Conservation (phyloP, 2,797 vertebrate genomes). For the Staurois parvus region DNA sequence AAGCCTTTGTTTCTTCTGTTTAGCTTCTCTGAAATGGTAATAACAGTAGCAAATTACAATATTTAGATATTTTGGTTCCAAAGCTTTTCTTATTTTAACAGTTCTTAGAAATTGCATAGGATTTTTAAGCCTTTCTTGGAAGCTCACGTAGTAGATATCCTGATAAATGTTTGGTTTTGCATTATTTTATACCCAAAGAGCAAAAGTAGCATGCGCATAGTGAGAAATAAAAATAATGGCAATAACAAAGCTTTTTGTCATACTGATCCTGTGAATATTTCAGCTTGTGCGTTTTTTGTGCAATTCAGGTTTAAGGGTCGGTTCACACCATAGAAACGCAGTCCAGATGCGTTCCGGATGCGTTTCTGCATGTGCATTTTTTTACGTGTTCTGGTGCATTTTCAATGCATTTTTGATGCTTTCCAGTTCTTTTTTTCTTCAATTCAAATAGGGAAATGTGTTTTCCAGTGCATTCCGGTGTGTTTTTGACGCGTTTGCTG, state of each 20-base stretch:
- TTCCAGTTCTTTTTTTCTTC: too few relatives aligned
- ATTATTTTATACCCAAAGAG: constrained; percentile 42
- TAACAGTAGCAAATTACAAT: constrained; percentile 39
- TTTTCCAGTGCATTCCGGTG: too few relatives aligned
- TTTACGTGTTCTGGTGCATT: too few relatives aligned
- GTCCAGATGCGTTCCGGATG: too few relatives aligned
- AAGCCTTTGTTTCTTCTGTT: constrained; percentile 41
- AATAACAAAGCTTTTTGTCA: not conserved
- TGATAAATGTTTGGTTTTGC: constrained; percentile 43
- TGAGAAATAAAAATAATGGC: constrained; percentile 15
- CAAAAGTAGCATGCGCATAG: constrained; percentile 25
- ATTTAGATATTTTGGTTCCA: constrained; percentile 41
- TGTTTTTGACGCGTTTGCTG: too few relatives aligned
- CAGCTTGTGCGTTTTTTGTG: not conserved
- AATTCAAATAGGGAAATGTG: too few relatives aligned
- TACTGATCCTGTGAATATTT: not conserved
- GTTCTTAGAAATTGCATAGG: constrained; percentile 46
- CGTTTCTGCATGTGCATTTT: too few relatives aligned
- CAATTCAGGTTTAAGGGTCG: too few relatives aligned
- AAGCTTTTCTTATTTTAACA: constrained; percentile 48
- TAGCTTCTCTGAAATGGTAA: constrained; percentile 45
- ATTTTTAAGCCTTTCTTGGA: constrained; percentile 53
- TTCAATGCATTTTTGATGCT: too few relatives aligned
- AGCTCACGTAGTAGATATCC: constrained; percentile 35
- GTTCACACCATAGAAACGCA: too few relatives aligned